Base-by-base conservation (phyloP, 2,113 vertebrate genomes). In the Macaca nemestrina region DNA sequence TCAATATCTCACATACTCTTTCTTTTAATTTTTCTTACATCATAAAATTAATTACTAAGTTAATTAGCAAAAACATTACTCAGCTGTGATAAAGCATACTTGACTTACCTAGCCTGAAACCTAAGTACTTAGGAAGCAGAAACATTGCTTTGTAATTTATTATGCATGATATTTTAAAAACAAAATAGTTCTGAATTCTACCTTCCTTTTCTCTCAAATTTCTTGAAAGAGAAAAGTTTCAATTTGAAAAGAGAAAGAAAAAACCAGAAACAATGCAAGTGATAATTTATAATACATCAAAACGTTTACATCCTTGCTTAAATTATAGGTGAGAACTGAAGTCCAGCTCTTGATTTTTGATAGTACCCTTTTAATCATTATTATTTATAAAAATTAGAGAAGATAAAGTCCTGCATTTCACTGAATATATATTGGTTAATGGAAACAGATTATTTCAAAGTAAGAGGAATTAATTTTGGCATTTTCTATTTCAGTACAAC, bases 381-480 rank as follows among this genome's bases (percentile, higher is more conserved):
- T 95, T 98, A 98, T 98, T 99, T 98, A 98, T 86, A 87, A 98
- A 97, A 75, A 45, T 81, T 94, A 85, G 57, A 32, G 68, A 98
- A 97, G 97, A 97, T 98, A 98, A 98, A 98, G 12, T 90, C 40
- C 6, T 97, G 88, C 75, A 98, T 97, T 98, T 96, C 73, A 84
- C 93, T 97, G 95, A 98, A 95, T 97, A 97, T 82, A 95, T 97
- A 89, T 57, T 94, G 94, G 95, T 93, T 98, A 97, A 97, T 98
- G 95, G 97, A 98, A 98, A 97, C 40, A 82, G 93, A 96, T 98
- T 98, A 43, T 97, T 96, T 98, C 90, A 98, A 98, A 99, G 96
- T 98, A 97, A 94, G 97, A 97, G 80, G 95, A 97, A 98, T 99
- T 98, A 99, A 98, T 98, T 95, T 91, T 83, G 72, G 38, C 72